Conservation (phyloP, 92 coral and sea anemone species). For the Zoanthus gigantus region DNA sequence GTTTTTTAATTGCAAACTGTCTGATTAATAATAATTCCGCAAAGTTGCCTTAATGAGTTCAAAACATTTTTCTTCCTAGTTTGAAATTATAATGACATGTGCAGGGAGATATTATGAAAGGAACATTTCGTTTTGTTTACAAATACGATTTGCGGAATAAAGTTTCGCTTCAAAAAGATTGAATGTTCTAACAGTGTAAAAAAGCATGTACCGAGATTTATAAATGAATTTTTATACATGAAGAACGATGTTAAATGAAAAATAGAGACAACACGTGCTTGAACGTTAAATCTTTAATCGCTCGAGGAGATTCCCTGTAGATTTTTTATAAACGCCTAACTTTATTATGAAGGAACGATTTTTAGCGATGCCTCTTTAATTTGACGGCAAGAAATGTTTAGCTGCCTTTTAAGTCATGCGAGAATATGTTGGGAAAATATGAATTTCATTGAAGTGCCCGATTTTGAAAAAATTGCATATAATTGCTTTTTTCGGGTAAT, state of each 20-base stretch:
- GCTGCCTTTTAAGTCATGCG: not conserved
- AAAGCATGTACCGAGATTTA: not conserved
- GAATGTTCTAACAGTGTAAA: not conserved
- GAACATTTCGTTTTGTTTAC: not conserved
- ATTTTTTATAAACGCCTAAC: not conserved
- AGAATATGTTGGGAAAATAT: not conserved
- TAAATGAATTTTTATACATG: not conserved
- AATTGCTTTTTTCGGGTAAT: constrained; percentile 12
- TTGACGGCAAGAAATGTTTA: not conserved
- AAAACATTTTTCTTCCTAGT: not conserved
- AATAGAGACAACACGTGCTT: constrained; percentile 19
- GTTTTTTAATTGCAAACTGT: not conserved
- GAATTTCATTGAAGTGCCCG: not conserved
- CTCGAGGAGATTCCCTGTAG: constrained; percentile 47
- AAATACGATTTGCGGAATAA: not conserved
- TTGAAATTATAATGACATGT: not conserved
- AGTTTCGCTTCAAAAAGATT: not conserved
- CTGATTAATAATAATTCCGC: not conserved
- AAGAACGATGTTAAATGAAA: not conserved
- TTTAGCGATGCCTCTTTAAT: not conserved
- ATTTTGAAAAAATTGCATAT: constrained; percentile 20
- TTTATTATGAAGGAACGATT: not conserved
- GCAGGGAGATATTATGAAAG: not conserved
- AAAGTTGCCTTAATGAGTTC: not conserved
- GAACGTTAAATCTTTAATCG: constrained; percentile 21